Percentiles rank a stretch among this genome's conserved stretches.
These are phyloP conservation scores for Poeciliopsis presidionis DNA, from an alignment of 2,797 vertebrate species.

Conservation along the genomic window DNA sequence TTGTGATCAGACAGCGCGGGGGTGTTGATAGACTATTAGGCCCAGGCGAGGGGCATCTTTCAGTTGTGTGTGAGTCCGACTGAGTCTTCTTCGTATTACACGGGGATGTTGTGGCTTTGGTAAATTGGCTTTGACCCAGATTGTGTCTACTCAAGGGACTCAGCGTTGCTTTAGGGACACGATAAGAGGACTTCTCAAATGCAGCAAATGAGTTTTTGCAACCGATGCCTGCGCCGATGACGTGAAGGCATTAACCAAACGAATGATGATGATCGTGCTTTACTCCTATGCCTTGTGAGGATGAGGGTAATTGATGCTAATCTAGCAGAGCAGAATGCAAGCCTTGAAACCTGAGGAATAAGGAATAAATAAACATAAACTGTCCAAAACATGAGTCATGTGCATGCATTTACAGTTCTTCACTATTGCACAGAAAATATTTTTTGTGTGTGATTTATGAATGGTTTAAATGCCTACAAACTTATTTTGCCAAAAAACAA, in stretches of 20 bases:
- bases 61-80: slow-evolving; percentile 36
- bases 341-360: slow-evolving; percentile 15
- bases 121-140: slow-evolving; percentile 42
- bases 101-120: slow-evolving; percentile 31
- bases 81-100: slow-evolving; percentile 60
- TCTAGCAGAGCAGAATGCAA: slow-evolving; percentile 3
- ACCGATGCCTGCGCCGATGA: slow-evolving; percentile 46
- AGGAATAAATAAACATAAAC: background rate
- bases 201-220: slow-evolving; percentile 61
- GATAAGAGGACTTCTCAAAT: slow-evolving; percentile 55
- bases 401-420: background rate
- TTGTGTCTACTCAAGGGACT: slow-evolving; percentile 55
- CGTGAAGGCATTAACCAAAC: slow-evolving; percentile 48
- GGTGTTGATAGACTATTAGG: slow-evolving; percentile 64
- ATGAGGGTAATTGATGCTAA: slow-evolving; percentile 23
- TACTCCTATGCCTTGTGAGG: background rate
- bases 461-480: background rate
- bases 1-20: slow-evolving; percentile 39
- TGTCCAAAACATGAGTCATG: background rate
- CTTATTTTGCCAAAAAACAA: background rate
- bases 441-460: background rate
- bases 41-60: slow-evolving; percentile 30
- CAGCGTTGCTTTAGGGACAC: slow-evolving; percentile 31
- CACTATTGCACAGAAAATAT: background rate
- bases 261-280: slow-evolving; percentile 12